Percentiles rank a stretch among this genome's conserved stretches.
phyloP scores from a whole-genome alignment of 2,797 vertebrate genomes.

The Lutjanus campechanus region DNA sequence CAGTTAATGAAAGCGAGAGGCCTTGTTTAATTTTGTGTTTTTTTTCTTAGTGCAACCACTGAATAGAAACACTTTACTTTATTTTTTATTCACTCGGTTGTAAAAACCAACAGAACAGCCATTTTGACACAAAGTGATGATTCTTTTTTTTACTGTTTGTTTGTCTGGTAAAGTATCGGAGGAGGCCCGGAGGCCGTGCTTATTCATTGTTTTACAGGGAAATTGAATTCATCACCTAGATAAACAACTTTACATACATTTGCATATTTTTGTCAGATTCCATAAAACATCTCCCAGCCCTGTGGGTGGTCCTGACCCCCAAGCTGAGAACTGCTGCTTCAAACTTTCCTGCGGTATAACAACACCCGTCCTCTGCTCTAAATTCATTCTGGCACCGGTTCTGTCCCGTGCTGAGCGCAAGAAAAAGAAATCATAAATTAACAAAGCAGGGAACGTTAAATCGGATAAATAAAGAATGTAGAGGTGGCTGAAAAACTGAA shows the following conservation, averaged over 20 bases:
- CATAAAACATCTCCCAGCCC: slow-evolving; percentile 52
- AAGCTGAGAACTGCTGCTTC: slow-evolving; percentile 46
- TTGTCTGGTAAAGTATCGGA: slow-evolving; percentile 38
- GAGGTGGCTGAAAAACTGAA: slow-evolving; percentile 6
- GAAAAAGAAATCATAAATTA: slow-evolving; percentile 50
- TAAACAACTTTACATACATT: slow-evolving; percentile 57
- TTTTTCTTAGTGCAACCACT: not conserved
- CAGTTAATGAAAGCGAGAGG: slow-evolving; percentile 23
- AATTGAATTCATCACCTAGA: slow-evolving; percentile 60
- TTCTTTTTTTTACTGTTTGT: slow-evolving; percentile 21
- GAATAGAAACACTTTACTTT: not conserved
- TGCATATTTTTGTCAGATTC: slow-evolving; percentile 65
- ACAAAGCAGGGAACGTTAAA: slow-evolving; percentile 15
- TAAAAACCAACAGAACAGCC: slow-evolving; percentile 5
- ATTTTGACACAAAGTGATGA: slow-evolving; percentile 21
- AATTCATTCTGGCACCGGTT: slow-evolving; percentile 33
- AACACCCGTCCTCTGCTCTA: slow-evolving; percentile 10
- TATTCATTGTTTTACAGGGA: slow-evolving; percentile 47
- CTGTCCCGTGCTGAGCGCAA: slow-evolving; percentile 32
- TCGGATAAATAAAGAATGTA: slow-evolving; percentile 36
- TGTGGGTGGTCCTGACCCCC: slow-evolving; percentile 57
- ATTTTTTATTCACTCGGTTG: not conserved
- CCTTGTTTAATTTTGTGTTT: slow-evolving; percentile 29
- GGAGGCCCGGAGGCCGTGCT: slow-evolving; percentile 18
- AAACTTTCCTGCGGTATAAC: slow-evolving; percentile 38